Evolutionary conservation across 2,797 vertebrate species (phyloP).

Genomic region (Toxotes lorentzi): DNA sequence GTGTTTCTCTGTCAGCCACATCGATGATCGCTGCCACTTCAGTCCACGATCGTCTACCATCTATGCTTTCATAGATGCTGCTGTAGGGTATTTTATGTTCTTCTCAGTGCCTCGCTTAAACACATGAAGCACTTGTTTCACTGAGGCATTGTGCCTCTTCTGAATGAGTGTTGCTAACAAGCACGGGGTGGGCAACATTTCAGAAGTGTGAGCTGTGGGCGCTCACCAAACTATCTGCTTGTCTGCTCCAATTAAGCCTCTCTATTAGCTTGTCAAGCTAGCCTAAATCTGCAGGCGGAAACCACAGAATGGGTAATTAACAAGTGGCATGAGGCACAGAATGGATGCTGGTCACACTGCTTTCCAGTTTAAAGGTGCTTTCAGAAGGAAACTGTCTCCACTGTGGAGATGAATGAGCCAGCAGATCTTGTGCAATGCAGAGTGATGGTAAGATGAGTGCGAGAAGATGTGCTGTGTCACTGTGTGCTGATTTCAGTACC

Average conservation of each 20-base stretch:
- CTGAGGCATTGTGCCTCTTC: not conserved
- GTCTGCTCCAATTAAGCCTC: slow-evolving; percentile 70
- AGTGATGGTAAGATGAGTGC: not conserved
- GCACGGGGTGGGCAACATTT: slow-evolving; percentile 35
- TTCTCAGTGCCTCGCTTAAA: slow-evolving; percentile 3
- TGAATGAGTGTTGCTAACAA: slow-evolving; percentile 38
- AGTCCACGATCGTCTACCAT: not conserved
- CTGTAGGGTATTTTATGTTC: slow-evolving; percentile 32
- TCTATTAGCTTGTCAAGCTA: slow-evolving; percentile 52
- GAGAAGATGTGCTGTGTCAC: slow-evolving; percentile 23
- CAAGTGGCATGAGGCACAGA: slow-evolving; percentile 43
- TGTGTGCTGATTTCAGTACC: slow-evolving; percentile 6
- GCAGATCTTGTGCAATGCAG: not conserved
- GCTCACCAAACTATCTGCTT: slow-evolving; percentile 53
- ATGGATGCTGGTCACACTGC: slow-evolving; percentile 34
- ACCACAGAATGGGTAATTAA: slow-evolving; percentile 61
- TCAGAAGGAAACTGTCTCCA: slow-evolving; percentile 11
- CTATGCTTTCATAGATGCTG: too few species aligned
- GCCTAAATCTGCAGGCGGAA: slow-evolving; percentile 40
- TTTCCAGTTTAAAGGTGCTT: slow-evolving; percentile 45
- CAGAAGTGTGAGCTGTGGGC: slow-evolving; percentile 30
- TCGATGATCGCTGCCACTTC: slow-evolving; percentile 27
- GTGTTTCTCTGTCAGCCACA: slow-evolving; percentile 32
- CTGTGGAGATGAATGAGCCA: slow-evolving; percentile 8
- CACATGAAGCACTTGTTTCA: slow-evolving; percentile 22